Evolutionary conservation across 2,113 vertebrate species (phyloP), one percentile per base, ranked within the genome.

Genomic region (Reinhardtius hippoglossoides): DNA sequence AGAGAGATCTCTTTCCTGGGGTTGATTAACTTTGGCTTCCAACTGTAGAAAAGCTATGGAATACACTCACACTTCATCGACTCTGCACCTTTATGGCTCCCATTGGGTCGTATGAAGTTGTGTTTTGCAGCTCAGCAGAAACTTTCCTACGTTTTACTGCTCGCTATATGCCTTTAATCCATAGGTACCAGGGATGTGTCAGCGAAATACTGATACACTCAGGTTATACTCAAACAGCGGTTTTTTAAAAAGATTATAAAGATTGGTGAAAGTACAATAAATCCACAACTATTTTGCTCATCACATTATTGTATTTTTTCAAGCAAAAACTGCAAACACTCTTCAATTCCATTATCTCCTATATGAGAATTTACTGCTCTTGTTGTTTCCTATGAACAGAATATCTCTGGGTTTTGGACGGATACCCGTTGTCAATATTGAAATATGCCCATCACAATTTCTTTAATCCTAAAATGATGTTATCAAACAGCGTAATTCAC

Each of bases 61-160:
- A 88, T 69, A 54, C 71, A 27, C 55, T 80, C 71, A 71, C 71
- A 71, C 72, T 82, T 85, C 65, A 87, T 77, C 74, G 71, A 81
- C 76, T 78, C 67, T 23, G 79, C 62, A 73, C 83, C 66, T 82
- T 86, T 73, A 86, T 31, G 50, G 81, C 70, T 81, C 85, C 65
- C 74, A 37, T 9, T 67, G 66, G 79, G 42, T 13, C 40, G 52
- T 23, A 40, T 68, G 76, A 85, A 81, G 79, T 77, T 75, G 55
- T 78, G 69, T n/a, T 42, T 16, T 72, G 57, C 76, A 71, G 76
- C 74, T 87, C 80, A 78, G 88, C 85, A 88, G 69, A 87, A 89
- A 82, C 69, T 48, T 81, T 46, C 52, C 42, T 20, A 35, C 58
- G 57, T 88, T 91, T 86, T 80, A 89, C 60, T 54, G 24, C 78